Base-by-base conservation (phyloP, 2,797 vertebrate species). In the Trichosurus vulpecula region DNA sequence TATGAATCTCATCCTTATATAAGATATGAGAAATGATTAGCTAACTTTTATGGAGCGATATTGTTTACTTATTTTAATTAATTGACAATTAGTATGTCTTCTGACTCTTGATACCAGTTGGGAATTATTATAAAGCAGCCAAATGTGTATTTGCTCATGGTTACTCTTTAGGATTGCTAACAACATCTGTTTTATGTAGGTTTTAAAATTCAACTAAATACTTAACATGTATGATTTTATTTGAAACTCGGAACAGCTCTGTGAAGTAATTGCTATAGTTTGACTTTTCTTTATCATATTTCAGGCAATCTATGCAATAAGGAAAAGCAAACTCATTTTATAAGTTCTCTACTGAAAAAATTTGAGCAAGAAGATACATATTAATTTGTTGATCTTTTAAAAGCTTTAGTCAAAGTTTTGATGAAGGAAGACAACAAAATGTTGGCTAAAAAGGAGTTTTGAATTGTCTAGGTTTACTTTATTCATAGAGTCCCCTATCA, bases 361-460 rank as follows among this genome's bases (percentile, higher is more conserved):
- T 13, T 41, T 94, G 91, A 54, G 61, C 54, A 81, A 92, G 90
- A 92, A 92, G 55, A 58, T 19, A 2, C 19, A 25, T 53, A 41
- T 93, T 94, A 90, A 94, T 95, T 92, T 95, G n/a, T 93, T 95
- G 16, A 47, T 54, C 58, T 58, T 90, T 93, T 97, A 96, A 90
- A 29, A 95, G 35, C 29, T 93, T 14, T 91, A 35, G 4, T 95
- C 81, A 66, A 94, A 96, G 52, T 2, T 92, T 94, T 94, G 53
- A 55, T 94, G 35, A 54, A 19, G 74, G 81, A 93, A 91, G 92
- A 96, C 55, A 93, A 47, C 94, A 41, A 47, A 52, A 25, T 90
- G 8, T 92, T 97, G 54, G n/a, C 91, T 96, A 81, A 93, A 90
- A 93, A 29, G 66, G 54, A 13, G 19, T 55, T 87, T 93, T 93